These are phyloP conservation scores for Melanostoma mellinum DNA, from an alignment of 2,888 invertebrate genomes.

Conservation along the genomic window DNA sequence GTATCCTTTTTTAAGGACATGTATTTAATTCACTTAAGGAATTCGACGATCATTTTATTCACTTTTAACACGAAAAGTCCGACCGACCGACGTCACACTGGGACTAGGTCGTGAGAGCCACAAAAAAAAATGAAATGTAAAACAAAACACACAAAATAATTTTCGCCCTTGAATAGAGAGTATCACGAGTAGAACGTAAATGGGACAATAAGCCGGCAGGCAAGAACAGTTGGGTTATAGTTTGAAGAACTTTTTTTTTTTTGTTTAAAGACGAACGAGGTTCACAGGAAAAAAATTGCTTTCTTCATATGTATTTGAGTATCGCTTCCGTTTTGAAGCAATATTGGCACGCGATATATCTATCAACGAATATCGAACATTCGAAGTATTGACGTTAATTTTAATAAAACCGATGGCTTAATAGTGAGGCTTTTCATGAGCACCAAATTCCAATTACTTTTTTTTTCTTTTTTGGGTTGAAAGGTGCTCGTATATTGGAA, in stretches of 20 bases:
- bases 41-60: constrained; percentile 47
- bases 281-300: constrained; percentile 36
- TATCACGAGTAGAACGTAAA: constrained; percentile 29
- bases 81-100: neutral
- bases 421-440: constrained; percentile 62
- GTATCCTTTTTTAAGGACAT: constrained; percentile 38
- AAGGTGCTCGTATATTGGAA: no score
- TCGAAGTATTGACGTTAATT: constrained; percentile 69
- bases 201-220: constrained; percentile 30
- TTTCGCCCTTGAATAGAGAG: constrained; percentile 50
- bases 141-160: neutral
- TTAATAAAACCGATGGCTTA: constrained; percentile 71
- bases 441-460: constrained; percentile 51
- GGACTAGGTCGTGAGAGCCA: constrained; percentile 19
- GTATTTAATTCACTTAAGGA: constrained; percentile 66
- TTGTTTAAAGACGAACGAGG: neutral
- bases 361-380: constrained; percentile 26
- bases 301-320: constrained; percentile 59
- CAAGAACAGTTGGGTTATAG: neutral
- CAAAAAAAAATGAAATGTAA: constrained; percentile 19
- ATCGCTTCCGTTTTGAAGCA: constrained; percentile 26
- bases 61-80: constrained; percentile 48
- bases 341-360: constrained; percentile 68
- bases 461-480: neutral
- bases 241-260: neutral